Evolutionary conservation across 2,888 invertebrate genomes (phyloP).

Genomic region (Oscheius onirici): DNA sequence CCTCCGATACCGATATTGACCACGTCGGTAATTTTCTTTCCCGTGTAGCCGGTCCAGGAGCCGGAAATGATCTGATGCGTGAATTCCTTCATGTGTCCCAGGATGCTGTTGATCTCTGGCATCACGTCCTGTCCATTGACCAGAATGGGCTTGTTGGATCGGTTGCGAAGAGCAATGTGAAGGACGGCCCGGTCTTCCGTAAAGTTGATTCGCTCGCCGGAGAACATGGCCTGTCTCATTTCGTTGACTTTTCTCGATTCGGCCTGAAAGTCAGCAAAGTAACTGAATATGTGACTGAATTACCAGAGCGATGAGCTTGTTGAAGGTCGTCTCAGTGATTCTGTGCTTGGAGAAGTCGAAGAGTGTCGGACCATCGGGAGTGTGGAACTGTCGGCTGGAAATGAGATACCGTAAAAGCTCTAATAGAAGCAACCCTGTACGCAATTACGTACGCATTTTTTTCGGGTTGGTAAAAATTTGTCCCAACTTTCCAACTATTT

Average conservation of each 20-base stretch:
- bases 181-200: constrained; percentile 95
- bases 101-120: constrained; percentile 88
- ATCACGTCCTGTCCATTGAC: constrained; percentile 90
- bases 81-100: constrained; percentile 94
- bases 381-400: constrained; percentile 80
- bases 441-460: too few species aligned
- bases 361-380: constrained; percentile 90
- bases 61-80: constrained; percentile 77
- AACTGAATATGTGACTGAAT: background rate
- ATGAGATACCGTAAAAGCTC: too few species aligned
- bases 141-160: constrained; percentile 81
- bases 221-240: constrained; percentile 89
- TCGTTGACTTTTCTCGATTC: constrained; percentile 83
- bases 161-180: constrained; percentile 91
- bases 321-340: constrained; percentile 82
- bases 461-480: too few species aligned
- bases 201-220: constrained; percentile 94
- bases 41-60: constrained; percentile 82
- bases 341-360: constrained; percentile 97
- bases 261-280: constrained; percentile 74
- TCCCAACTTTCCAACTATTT: too few species aligned
- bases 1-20: constrained; percentile 99
- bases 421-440: too few species aligned
- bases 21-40: constrained; percentile 92
- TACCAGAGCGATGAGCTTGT: constrained; percentile 84